Conservation (phyloP, 2,888 invertebrate species). For the Noctua comes region DNA sequence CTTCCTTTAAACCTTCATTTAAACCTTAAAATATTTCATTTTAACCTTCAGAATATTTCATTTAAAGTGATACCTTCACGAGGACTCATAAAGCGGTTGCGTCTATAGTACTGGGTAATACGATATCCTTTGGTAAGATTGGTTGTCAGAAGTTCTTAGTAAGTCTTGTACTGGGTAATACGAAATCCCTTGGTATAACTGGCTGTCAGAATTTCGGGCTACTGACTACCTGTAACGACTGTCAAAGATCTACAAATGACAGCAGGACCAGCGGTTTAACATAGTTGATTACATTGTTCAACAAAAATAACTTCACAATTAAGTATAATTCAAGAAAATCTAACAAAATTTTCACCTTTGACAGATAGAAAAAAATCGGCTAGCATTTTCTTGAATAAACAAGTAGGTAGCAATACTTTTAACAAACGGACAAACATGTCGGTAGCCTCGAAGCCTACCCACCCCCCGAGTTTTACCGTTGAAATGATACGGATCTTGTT, state of each 20-base stretch:
- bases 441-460: constrained; percentile 29
- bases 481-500: constrained; percentile 52
- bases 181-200: no score
- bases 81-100: no score
- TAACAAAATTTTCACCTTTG: neutral
- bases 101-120: no score
- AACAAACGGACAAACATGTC: constrained; percentile 41
- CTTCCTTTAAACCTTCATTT: no score
- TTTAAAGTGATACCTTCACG: no score
- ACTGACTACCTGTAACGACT: neutral
- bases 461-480: constrained; percentile 16
- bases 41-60: no score
- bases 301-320: neutral
- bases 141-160: no score
- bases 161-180: no score
- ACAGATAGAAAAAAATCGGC: neutral
- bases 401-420: constrained; percentile 16
- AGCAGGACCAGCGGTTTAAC: neutral
- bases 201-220: no score
- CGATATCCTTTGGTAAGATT: no score
- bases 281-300: neutral
- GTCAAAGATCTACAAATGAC: neutral
- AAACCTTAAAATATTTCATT: no score
- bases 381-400: constrained; percentile 7
- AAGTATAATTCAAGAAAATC: neutral